Base-by-base conservation (phyloP, 2,797 vertebrate species). In the Leucoraja ocellata region DNA sequence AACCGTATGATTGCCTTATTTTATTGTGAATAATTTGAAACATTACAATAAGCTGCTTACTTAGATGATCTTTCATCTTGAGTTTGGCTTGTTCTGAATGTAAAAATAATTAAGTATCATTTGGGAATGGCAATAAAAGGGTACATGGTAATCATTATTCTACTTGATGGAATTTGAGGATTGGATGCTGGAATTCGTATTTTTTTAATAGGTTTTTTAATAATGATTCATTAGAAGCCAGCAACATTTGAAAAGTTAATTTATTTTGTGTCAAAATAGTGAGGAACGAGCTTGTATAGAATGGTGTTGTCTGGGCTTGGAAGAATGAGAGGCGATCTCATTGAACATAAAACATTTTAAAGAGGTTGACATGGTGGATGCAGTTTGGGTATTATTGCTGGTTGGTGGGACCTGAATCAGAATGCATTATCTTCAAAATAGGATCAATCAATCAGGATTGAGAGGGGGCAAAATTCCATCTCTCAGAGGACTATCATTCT, bases 1-100 rank as follows among this genome's bases (percentile, higher is more conserved):
- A 63, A 6, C 13, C 58, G 32, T 54, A 86, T 32, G 61, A 63
- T n/a, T 63, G 0, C 6, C 18, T 86, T 86, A 58, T 86, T 63
- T 65, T n/a, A 32, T n/a, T 32, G 28, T n/a, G 58, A 16, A n/a
- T 65, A 63, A 86, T 86, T 86, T 86, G 83, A 86, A 86, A 86
- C 28, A 18, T 61, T 65, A 65, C 8, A 86, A 1, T 86, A 32
- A 65, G 0, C 25, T 84, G 81, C 81, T 84, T 84, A 28, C 54
- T 63, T 86, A 7, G 58, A 63, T 86, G 58, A 61, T 61, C 71
- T 63, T 86, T 61, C 28, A 65, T n/a, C n/a, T 65, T 65, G 28
- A 61, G n/a, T 65, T 63, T 63, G 13, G 28, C 83, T 65, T 65
- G 58, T 86, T n/a, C 83, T 65, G 83, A 65, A 84, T 28, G 54